Evolutionary conservation across 1,140 invertebrate species (phyloP).

Genomic region (Odontomachus brunneus): DNA sequence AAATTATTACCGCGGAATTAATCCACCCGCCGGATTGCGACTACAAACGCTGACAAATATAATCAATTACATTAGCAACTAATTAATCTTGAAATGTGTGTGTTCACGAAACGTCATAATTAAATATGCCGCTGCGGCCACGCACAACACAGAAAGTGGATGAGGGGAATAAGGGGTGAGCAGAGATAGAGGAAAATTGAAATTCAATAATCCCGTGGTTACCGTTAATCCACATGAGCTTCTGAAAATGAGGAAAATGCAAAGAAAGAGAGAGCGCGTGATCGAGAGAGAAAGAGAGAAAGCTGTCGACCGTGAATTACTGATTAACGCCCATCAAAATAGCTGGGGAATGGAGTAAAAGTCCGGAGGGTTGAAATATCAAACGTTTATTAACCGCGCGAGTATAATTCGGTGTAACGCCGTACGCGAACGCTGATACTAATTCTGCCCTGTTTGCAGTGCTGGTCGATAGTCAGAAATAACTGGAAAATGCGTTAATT

Average conservation of each 20-base stretch:
- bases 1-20: conserved; percentile 57
- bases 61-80: conserved; percentile 58
- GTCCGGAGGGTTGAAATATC: not conserved
- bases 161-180: no score
- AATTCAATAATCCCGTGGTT: conserved; percentile 49
- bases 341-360: not conserved
- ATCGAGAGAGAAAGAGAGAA: not conserved
- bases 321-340: no score
- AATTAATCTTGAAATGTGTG: conserved; percentile 55
- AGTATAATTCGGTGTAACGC: not conserved
- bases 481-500: not conserved
- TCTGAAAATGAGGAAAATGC: not conserved
- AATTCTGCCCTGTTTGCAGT: no score
- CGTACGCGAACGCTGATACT: no score
- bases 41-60: conserved; percentile 45
- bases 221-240: conserved; percentile 8
- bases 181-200: not conserved
- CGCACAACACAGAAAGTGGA: no score
- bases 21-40: conserved; percentile 45
- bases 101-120: conserved; percentile 38
- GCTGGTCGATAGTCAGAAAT: conserved; percentile 1
- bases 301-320: not conserved
- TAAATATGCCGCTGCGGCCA: conserved; percentile 13
- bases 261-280: no score
- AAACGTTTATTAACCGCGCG: not conserved